Percentiles rank a stretch among this genome's conserved stretches.
phyloP scores from a whole-genome alignment of 2,888 invertebrate species.

The Phlogophora meticulosa region DNA sequence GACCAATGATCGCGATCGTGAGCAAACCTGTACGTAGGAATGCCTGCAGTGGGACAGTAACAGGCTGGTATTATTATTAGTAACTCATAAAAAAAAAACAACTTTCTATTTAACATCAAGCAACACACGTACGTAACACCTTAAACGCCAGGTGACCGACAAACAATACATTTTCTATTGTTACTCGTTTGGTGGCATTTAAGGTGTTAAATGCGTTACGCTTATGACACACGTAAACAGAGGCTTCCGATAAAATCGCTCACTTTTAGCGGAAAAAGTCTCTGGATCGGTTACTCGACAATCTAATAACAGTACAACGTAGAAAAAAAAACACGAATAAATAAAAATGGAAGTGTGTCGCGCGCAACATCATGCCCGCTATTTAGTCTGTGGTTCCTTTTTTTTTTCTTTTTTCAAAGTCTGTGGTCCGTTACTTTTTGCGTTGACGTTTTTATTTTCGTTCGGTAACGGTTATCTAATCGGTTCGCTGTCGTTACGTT shows the following conservation, averaged over 20 bases:
- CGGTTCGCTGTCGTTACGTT: slow-evolving; percentile 54
- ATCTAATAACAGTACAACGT: slow-evolving; percentile 63
- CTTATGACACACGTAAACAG: slow-evolving; percentile 9
- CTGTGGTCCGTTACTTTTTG: slow-evolving; percentile 63
- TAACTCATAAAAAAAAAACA: no score
- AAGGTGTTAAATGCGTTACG: no score
- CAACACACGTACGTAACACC: slow-evolving; percentile 1
- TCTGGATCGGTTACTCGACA: slow-evolving; percentile 60
- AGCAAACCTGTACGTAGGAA: no score
- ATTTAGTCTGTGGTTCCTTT: slow-evolving; percentile 66
- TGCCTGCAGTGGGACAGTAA: no score
- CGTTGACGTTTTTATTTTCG: slow-evolving; percentile 61
- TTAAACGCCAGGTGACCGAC: no score
- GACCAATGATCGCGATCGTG: no score
- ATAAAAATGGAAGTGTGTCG: slow-evolving; percentile 48
- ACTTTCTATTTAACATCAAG: neutral
- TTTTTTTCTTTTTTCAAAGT: slow-evolving; percentile 52
- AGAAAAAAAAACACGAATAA: slow-evolving; percentile 32
- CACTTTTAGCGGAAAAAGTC: slow-evolving; percentile 37
- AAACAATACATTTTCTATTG: no score
- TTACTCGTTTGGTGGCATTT: no score
- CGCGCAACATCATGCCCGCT: slow-evolving; percentile 59
- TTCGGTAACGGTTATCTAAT: slow-evolving; percentile 73
- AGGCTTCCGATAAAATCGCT: slow-evolving; percentile 12
- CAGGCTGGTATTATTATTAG: no score